These are phyloP conservation scores for Aphaenogaster rudis DNA, from an alignment of 1,140 invertebrate species.

Conservation along the genomic window DNA sequence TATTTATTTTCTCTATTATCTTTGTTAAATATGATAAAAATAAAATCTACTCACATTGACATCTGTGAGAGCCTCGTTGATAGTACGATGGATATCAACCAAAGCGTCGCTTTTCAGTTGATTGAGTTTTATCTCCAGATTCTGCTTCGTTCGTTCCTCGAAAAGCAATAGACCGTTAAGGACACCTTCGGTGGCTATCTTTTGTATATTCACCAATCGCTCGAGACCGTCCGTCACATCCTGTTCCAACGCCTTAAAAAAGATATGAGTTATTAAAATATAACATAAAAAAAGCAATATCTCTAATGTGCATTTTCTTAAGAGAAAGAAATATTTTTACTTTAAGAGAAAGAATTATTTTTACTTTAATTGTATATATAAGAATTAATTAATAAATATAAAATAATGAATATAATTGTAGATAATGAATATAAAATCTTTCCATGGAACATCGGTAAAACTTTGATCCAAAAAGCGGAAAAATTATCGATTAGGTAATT, in stretches of 20 bases:
- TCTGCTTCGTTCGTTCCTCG: neutral
- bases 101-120: neutral
- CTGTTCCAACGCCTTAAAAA: constrained; percentile 8
- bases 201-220: neutral
- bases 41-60: constrained; percentile 16
- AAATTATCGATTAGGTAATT: neutral
- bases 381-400: neutral
- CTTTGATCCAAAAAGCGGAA: neutral
- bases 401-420: neutral
- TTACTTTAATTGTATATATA: neutral
- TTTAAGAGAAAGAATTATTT: neutral
- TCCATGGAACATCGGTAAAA: neutral
- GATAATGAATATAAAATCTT: neutral
- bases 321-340: neutral
- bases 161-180: neutral
- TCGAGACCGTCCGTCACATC: neutral
- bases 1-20: neutral
- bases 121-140: neutral
- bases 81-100: neutral
- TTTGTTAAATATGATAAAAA: neutral
- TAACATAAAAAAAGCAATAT: neutral
- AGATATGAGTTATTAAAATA: constrained; percentile 3
- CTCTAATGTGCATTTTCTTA: neutral
- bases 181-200: neutral
- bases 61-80: neutral